phyloP scores from a whole-genome alignment of 1,140 invertebrate species.

The Phthorimaea operculella region DNA sequence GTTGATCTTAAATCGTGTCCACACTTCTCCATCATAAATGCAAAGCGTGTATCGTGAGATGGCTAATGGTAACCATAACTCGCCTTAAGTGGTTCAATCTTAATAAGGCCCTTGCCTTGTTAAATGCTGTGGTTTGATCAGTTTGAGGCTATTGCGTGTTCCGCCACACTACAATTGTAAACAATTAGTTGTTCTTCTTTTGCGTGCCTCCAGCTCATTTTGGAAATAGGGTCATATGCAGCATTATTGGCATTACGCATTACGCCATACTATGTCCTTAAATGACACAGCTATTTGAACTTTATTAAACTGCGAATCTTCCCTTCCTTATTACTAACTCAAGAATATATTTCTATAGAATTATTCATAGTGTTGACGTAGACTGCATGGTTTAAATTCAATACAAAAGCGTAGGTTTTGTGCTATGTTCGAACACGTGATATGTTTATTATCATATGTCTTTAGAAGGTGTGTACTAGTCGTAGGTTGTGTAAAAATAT shows the following conservation, averaged over 20 bases:
- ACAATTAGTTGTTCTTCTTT: constrained; percentile 61
- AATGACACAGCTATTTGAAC: not conserved
- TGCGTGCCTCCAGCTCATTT: constrained; percentile 48
- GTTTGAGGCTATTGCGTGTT: constrained; percentile 43
- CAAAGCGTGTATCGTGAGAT: not conserved
- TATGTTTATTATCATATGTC: constrained; percentile 11
- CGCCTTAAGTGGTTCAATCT: constrained; percentile 3
- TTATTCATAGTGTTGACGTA: constrained; percentile 41
- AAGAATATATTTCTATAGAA: constrained; percentile 12
- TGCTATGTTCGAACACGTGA: constrained; percentile 29
- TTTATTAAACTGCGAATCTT: not conserved
- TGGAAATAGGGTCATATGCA: constrained; percentile 48
- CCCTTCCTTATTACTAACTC: not conserved
- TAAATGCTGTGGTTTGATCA: constrained; percentile 26
- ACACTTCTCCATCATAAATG: too few relatives aligned
- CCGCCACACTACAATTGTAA: constrained; percentile 53
- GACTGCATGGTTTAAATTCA: constrained; percentile 29
- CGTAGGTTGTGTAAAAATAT: not conserved
- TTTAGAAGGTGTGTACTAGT: not conserved
- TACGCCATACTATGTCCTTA: too few relatives aligned
- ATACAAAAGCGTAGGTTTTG: constrained; percentile 36
- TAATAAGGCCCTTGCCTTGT: not conserved
- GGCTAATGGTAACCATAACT: not conserved
- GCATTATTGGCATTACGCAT: not conserved
- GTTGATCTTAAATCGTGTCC: too few relatives aligned